Conservation (phyloP, 1,140 invertebrate species). For the Gryllus bimaculatus region DNA sequence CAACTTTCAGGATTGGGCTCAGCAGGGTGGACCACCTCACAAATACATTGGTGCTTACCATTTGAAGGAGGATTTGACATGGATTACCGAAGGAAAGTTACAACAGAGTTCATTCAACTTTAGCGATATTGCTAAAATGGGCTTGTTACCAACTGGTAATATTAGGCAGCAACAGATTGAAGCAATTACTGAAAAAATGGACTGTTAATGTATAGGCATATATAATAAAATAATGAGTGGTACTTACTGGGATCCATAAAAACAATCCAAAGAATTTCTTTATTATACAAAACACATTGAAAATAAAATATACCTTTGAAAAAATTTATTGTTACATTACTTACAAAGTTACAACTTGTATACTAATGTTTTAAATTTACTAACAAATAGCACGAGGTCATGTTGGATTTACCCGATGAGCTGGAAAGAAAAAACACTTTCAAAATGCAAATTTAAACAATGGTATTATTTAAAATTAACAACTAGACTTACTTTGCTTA, state of each 20-base stretch:
- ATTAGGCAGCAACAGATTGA: no score
- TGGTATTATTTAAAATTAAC: neutral
- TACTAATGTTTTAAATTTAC: neutral
- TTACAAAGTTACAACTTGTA: neutral
- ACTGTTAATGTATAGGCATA: no score
- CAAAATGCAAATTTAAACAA: neutral
- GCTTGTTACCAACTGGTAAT: no score
- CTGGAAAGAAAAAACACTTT: conserved; percentile 32
- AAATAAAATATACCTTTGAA: neutral
- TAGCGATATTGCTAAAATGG: no score
- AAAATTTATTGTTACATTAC: conserved; percentile 9
- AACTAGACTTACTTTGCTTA: conserved; percentile 42
- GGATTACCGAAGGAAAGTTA: conserved; percentile 44
- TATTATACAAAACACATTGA: no score
- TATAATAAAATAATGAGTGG: no score
- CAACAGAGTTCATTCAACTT: no score
- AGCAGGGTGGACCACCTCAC: conserved; percentile 46
- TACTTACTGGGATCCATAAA: no score
- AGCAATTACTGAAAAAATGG: no score
- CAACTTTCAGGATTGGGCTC: conserved; percentile 44
- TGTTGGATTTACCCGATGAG: conserved; percentile 41
- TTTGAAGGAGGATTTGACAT: conserved; percentile 56
- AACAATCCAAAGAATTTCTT: no score
- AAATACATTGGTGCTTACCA: conserved; percentile 53
- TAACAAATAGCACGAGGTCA: conserved; percentile 28